These are phyloP conservation scores for Petrolisthes manimaculis DNA, from an alignment of 2,888 invertebrate species.

Conservation along the genomic window DNA sequence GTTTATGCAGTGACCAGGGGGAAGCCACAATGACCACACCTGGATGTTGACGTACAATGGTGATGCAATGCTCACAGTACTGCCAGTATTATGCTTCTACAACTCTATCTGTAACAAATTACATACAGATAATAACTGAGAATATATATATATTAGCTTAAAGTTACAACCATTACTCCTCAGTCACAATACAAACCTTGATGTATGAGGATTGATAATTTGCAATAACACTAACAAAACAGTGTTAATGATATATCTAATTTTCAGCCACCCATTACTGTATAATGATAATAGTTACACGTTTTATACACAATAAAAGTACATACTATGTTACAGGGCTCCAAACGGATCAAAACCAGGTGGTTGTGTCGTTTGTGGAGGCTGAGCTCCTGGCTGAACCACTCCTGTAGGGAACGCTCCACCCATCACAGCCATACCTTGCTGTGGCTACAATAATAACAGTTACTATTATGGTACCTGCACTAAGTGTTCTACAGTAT, in stretches of 20 bases:
- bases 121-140: background rate
- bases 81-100: slow-evolving; percentile 53
- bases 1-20: slow-evolving; percentile 34
- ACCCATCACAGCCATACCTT: slow-evolving; percentile 49
- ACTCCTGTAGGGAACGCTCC: slow-evolving; percentile 40
- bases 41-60: slow-evolving; percentile 36
- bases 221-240: background rate
- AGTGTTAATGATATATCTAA: background rate
- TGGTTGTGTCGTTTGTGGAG: slow-evolving; percentile 42
- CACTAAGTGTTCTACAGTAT: background rate
- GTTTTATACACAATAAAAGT: background rate
- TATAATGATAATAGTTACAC: background rate
- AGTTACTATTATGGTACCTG: background rate
- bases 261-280: background rate
- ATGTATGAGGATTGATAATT: background rate
- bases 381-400: slow-evolving; percentile 40
- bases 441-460: slow-evolving; percentile 20
- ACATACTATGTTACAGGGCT: slow-evolving; percentile 61
- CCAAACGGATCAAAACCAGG: slow-evolving; percentile 61
- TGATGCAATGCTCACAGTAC: slow-evolving; percentile 33
- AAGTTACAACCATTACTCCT: no score
- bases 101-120: slow-evolving; percentile 23
- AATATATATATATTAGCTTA: background rate
- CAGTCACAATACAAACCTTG: background rate
- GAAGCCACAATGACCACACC: slow-evolving; percentile 51